Base-by-base conservation (phyloP, 2,797 vertebrate genomes). In the Enoplosus armatus region DNA sequence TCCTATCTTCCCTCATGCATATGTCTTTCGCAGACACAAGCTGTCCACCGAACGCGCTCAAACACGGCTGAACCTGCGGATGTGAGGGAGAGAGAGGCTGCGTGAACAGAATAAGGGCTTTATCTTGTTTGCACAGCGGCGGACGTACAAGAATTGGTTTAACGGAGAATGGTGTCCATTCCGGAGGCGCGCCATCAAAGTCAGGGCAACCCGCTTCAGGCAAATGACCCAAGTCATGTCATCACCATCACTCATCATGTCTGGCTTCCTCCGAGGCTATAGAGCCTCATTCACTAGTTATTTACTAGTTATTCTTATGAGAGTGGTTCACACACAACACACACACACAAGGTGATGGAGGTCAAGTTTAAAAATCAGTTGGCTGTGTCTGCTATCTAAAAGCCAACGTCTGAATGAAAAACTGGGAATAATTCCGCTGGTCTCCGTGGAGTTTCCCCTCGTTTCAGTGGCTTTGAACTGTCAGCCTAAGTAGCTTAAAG, bases 111-210 rank as follows among this genome's bases (percentile, higher is more conserved):
- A 60, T 20, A 26, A 64, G 24, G 50, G 77, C 82, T 88, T n/a
- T 69, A 86, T 91, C 85, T 87, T 63, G 66, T 84, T 85, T 72
- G 77, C 54, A 53, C 86, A 82, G 84, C 48, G 31, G 62, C 29
- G 45, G 29, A 74, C 83, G 64, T 72, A 45, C 60, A 63, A 79
- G 62, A 72, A 80, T 58, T 63, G 68, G 16, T 63, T 79, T 81
- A 50, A 56, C 62, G 39, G 29, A 62, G 69, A 26, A 43, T 3
- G 60, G 29, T 68, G 82, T 58, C 68, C 63, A 62, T 69, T 80
- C 67, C 54, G 43, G 33, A 80, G 64, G 69, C 54, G 39, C 67
- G 22, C 26, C 31, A 26, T 50, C 61, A 22, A 74, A 81, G 53
- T 35, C 31, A 1, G 16, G 63, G n/a, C n/a, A n/a, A n/a, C n/a